Evolutionary conservation across 2,888 invertebrate species (phyloP).

Genomic region (Seira sanloemensis): DNA sequence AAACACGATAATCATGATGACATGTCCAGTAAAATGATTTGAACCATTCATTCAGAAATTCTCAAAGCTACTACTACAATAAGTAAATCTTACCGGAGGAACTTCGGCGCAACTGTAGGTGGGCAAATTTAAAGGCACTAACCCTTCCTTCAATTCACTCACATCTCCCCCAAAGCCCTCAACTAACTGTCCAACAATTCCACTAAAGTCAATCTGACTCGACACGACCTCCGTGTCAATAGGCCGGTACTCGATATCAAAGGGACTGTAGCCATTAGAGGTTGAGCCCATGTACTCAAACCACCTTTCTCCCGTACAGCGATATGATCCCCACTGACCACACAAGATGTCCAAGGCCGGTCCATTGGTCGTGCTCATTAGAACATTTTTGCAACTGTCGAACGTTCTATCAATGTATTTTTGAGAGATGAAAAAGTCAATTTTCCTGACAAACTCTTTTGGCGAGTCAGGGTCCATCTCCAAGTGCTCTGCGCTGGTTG

Average conservation of each 20-base stretch:
- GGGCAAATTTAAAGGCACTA: slow-evolving; percentile 49
- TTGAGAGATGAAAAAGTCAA: slow-evolving; percentile 74
- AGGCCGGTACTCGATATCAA: slow-evolving; percentile 80
- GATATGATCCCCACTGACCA: slow-evolving; percentile 80
- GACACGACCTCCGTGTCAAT: slow-evolving; percentile 39
- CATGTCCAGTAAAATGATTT: neutral
- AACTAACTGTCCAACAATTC: slow-evolving; percentile 35
- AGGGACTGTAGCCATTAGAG: slow-evolving; percentile 76
- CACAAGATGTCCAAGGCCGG: slow-evolving; percentile 87
- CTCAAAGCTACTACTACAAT: neutral
- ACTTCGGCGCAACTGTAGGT: slow-evolving; percentile 65
- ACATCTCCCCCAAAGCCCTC: slow-evolving; percentile 45
- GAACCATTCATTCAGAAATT: neutral
- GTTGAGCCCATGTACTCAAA: slow-evolving; percentile 69
- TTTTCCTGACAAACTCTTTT: slow-evolving; percentile 53
- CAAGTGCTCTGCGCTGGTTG: slow-evolving; percentile 42
- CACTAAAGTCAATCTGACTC: slow-evolving; percentile 22
- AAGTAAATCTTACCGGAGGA: slow-evolving; percentile 56
- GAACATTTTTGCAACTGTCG: slow-evolving; percentile 87
- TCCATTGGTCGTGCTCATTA: slow-evolving; percentile 85
- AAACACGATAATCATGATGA: slow-evolving; percentile 14
- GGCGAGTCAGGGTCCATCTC: slow-evolving; percentile 33
- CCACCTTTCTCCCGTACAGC: slow-evolving; percentile 80
- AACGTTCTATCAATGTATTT: slow-evolving; percentile 82
- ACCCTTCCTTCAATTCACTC: slow-evolving; percentile 47